A percentile compares a stretch with the other conserved stretches of the same genome.
Evolutionary conservation across 2,888 invertebrate genomes (phyloP).

Genomic region (Oscheius sp.): DNA sequence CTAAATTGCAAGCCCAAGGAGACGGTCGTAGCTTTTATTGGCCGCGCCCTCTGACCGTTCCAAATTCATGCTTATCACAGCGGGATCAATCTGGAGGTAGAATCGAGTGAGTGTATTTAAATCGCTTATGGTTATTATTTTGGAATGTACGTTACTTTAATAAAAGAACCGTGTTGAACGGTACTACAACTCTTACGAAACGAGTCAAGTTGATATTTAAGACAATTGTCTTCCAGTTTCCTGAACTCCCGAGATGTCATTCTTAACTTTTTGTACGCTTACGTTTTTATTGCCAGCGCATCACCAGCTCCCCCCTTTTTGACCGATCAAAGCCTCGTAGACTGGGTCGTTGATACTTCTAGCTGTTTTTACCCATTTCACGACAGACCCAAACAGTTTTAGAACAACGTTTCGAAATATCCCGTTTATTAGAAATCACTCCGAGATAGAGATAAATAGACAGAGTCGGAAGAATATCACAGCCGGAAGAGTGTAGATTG

Average conservation of each 20-base stretch:
- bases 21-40: slow-evolving; percentile 10
- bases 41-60: slow-evolving; percentile 16
- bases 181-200: too few relatives aligned
- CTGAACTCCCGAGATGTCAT: too few relatives aligned
- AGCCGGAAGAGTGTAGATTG: slow-evolving; percentile 15
- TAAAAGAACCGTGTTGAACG: too few relatives aligned
- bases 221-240: too few relatives aligned
- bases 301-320: neutral
- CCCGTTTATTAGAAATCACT: slow-evolving; percentile 22
- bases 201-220: too few relatives aligned
- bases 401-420: neutral
- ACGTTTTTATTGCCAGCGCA: neutral
- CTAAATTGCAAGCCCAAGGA: neutral
- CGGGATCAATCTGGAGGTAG: too few relatives aligned
- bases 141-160: too few relatives aligned
- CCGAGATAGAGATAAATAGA: neutral
- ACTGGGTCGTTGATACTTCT: neutral
- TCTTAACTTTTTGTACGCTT: too few relatives aligned
- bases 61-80: neutral
- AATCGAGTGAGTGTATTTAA: too few relatives aligned
- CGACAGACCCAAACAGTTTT: neutral
- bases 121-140: too few relatives aligned
- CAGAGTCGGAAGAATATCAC: slow-evolving; percentile 18
- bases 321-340: slow-evolving; percentile 7
- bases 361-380: neutral